phyloP scores from a whole-genome alignment of 53 echinoderm and acorn worm species.

The Zoroaster sp. region DNA sequence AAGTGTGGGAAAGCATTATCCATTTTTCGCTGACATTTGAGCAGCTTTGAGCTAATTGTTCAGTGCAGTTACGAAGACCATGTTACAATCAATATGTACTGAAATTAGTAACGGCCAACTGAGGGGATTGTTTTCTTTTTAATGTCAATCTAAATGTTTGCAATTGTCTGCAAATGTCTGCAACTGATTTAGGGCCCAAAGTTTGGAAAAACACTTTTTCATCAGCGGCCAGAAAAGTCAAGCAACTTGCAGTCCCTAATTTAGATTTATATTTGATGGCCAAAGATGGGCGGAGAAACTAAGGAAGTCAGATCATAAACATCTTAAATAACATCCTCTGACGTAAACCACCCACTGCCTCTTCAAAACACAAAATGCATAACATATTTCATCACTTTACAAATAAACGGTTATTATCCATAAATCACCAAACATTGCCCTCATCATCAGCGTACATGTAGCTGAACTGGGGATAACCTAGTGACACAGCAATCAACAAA shows the following conservation, averaged over 20 bases:
- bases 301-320: slow-evolving; percentile 1
- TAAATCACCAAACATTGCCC: slow-evolving; percentile 27
- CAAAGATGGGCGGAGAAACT: neutral
- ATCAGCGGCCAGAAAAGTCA: neutral
- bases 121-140: too few species aligned
- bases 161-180: too few species aligned
- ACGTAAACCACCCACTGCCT: slow-evolving; percentile 35
- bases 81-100: too few species aligned
- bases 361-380: neutral
- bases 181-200: too few species aligned
- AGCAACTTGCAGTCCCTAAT: neutral
- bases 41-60: too few species aligned
- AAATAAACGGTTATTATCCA: slow-evolving; percentile 55
- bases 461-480: neutral
- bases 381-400: slow-evolving; percentile 57
- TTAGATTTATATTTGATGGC: neutral
- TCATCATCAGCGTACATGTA: neutral
- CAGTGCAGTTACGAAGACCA: too few species aligned
- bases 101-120: too few species aligned
- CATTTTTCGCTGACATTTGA: too few species aligned
- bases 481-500: slow-evolving; percentile 16
- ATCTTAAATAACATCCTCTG: neutral
- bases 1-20: too few species aligned
- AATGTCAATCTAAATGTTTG: too few species aligned
- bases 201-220: neutral